These are phyloP conservation scores for Crematogaster levior DNA, from an alignment of 2,888 invertebrate genomes.

Conservation along the genomic window DNA sequence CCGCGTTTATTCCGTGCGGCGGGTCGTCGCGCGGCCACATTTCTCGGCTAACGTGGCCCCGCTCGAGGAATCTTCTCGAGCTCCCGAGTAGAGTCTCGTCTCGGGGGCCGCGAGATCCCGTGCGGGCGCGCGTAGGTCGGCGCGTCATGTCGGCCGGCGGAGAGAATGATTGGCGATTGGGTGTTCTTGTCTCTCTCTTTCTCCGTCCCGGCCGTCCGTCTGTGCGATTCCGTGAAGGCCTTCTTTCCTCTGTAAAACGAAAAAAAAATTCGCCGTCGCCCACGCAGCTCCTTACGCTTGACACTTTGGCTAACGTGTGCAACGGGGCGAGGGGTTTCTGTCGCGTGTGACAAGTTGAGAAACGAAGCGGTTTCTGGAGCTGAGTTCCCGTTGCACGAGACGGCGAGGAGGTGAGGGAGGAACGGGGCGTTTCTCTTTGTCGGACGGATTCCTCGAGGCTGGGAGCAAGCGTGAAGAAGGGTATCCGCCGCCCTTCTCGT, in stretches of 20 bases:
- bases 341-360: neutral
- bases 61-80: slow-evolving; percentile 75
- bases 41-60: neutral
- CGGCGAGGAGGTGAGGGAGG: neutral
- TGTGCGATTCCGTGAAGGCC: neutral
- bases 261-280: slow-evolving; percentile 59
- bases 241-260: neutral
- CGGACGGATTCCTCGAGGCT: neutral
- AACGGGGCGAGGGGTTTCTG: neutral
- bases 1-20: slow-evolving; percentile 25
- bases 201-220: slow-evolving; percentile 57
- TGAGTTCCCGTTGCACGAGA: neutral
- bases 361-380: neutral
- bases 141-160: slow-evolving; percentile 78
- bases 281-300: slow-evolving; percentile 75
- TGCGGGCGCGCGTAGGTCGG: slow-evolving; percentile 67
- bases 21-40: neutral
- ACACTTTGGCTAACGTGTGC: slow-evolving; percentile 71
- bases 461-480: neutral
- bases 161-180: neutral
- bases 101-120: slow-evolving; percentile 52
- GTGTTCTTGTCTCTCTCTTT: neutral
- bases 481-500: neutral
- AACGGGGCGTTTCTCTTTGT: slow-evolving; percentile 22
- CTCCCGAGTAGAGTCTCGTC: neutral